Evolutionary conservation across 2,113 vertebrate genomes (phyloP).

Genomic region (Vimba vimba): DNA sequence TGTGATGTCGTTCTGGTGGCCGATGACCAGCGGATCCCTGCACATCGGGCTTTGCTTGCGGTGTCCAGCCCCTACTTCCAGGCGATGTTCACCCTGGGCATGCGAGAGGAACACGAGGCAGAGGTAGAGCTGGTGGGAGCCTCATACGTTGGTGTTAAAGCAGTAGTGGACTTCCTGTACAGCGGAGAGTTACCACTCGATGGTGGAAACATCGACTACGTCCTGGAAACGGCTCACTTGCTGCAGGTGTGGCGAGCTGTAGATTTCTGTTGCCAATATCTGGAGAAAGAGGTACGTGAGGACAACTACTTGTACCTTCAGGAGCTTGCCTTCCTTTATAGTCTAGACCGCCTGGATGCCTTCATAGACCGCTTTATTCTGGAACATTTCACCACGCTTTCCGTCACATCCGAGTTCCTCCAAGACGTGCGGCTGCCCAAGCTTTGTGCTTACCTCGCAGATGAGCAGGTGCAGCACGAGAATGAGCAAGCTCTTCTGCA

Average conservation of each 20-base stretch:
- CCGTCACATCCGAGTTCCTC: slow-evolving; percentile 85
- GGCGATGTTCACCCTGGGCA: slow-evolving; percentile 95
- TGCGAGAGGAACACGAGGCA: slow-evolving; percentile 89
- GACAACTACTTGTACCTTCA: slow-evolving; percentile 95
- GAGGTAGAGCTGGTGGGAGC: slow-evolving; percentile 90
- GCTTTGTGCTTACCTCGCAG: slow-evolving; percentile 84
- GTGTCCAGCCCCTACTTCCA: slow-evolving; percentile 95
- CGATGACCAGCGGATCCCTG: slow-evolving; percentile 80
- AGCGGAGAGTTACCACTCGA: slow-evolving; percentile 87
- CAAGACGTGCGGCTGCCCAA: slow-evolving; percentile 84
- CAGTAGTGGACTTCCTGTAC: slow-evolving; percentile 92
- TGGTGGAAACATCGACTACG: slow-evolving; percentile 86
- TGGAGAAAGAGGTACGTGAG: slow-evolving; percentile 89
- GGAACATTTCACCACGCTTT: slow-evolving; percentile 83
- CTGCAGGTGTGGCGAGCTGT: slow-evolving; percentile 93
- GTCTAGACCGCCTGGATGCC: slow-evolving; percentile 85
- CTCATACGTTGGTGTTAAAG: slow-evolving; percentile 86
- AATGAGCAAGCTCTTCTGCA: slow-evolving; percentile 87
- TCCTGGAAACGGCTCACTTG: slow-evolving; percentile 90
- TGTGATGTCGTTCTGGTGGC: slow-evolving; percentile 92
- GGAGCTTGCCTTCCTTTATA: slow-evolving; percentile 90
- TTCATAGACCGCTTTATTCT: slow-evolving; percentile 91
- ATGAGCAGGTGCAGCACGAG: slow-evolving; percentile 83
- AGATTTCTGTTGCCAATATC: slow-evolving; percentile 95
- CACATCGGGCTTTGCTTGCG: slow-evolving; percentile 89